Percentiles rank a stretch among this genome's conserved stretches.
Evolutionary conservation across 2,888 invertebrate genomes (phyloP).

Genomic region (Himalopsyche japonica): DNA sequence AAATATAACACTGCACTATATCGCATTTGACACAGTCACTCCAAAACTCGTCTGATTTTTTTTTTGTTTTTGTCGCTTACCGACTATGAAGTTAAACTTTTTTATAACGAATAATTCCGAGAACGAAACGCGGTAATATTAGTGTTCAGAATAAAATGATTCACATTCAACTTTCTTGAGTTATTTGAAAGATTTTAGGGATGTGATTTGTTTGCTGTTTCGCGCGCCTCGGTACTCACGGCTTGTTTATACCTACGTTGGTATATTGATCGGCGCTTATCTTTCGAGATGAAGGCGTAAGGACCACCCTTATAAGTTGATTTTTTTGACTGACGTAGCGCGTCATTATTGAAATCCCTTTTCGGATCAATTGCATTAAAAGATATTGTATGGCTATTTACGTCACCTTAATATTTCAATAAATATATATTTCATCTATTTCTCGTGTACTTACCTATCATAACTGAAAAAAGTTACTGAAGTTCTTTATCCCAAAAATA

Average conservation of each 20-base stretch:
- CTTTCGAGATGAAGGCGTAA: constrained; percentile 40
- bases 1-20: constrained; percentile 63
- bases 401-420: too few relatives aligned
- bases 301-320: constrained; percentile 12
- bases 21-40: constrained; percentile 57
- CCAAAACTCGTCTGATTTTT: constrained; percentile 9
- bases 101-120: constrained; percentile 4
- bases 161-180: constrained; percentile 22
- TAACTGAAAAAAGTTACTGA: too few relatives aligned
- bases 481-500: too few relatives aligned
- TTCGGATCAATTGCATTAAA: not conserved
- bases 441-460: too few relatives aligned
- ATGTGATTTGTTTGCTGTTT: constrained; percentile 18
- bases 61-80: constrained; percentile 6
- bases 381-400: too few relatives aligned
- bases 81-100: not conserved
- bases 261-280: constrained; percentile 40
- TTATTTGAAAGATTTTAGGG: constrained; percentile 25
- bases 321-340: not conserved
- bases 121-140: not conserved
- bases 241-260: constrained; percentile 32
- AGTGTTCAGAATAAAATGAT: not conserved
- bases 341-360: constrained; percentile 12
- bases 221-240: constrained; percentile 24
- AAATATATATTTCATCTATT: too few relatives aligned